A percentile compares a stretch with the other conserved stretches of the same genome.
These are phyloP conservation scores for Myocastor coypus DNA, from an alignment of 2,113 vertebrate species.

Conservation along the genomic window DNA sequence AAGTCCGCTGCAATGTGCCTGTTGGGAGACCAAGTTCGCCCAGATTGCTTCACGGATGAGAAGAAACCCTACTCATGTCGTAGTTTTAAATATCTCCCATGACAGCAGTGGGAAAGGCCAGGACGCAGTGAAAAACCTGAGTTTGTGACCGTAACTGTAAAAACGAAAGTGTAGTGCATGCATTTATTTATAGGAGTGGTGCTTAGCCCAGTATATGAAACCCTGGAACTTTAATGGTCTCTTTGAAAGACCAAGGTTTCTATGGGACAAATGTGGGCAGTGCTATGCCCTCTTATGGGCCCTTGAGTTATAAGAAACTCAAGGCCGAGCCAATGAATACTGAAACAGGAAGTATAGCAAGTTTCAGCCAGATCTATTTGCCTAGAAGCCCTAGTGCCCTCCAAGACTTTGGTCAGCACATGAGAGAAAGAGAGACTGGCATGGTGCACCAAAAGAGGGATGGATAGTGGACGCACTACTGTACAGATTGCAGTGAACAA, in stretches of 20 bases:
- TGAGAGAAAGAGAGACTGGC: neutral
- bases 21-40: neutral
- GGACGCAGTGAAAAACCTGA: neutral
- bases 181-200: neutral
- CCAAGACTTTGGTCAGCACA: neutral
- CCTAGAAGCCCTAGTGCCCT: neutral
- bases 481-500: neutral
- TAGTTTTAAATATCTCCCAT: neutral
- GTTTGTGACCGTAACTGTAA: neutral
- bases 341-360: neutral
- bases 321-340: neutral
- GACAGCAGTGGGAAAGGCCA: neutral
- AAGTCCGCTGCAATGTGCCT: neutral
- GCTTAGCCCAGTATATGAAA: neutral
- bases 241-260: neutral
- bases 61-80: neutral
- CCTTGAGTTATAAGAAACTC: neutral
- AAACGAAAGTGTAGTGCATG: neutral
- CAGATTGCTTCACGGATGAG: neutral
- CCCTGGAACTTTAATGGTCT: neutral
- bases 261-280: neutral
- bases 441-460: neutral
- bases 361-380: too few relatives aligned
- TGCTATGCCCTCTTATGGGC: neutral
- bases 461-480: too few relatives aligned